Conservation (phyloP, 2,888 invertebrate genomes). For the Synergus japonicus region DNA sequence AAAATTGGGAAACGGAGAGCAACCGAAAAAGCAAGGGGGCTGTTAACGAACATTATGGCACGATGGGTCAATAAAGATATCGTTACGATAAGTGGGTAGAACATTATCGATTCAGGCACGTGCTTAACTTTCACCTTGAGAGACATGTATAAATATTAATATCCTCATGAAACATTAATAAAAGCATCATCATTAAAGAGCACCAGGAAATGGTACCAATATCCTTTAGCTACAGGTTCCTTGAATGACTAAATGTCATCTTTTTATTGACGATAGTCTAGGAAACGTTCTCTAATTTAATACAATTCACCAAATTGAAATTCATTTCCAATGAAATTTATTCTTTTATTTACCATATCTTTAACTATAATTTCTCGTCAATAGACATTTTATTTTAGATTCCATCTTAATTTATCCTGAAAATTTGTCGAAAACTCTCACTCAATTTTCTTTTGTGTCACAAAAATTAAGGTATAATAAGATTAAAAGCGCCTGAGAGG, state of each 20-base stretch:
- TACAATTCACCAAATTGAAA: no score
- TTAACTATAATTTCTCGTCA: no score
- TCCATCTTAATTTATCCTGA: no score
- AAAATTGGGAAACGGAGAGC: conserved; percentile 8
- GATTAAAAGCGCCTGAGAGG: neutral
- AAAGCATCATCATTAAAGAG: neutral
- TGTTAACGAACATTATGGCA: conserved; percentile 2
- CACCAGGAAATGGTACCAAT: neutral
- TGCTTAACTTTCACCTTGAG: neutral
- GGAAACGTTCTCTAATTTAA: no score
- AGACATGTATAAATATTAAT: neutral
- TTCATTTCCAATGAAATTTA: no score
- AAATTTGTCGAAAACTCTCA: neutral
- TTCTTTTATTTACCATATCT: no score
- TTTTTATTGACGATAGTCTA: neutral
- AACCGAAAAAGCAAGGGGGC: neutral
- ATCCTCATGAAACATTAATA: neutral
- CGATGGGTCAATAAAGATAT: conserved; percentile 8
- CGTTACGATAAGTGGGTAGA: neutral
- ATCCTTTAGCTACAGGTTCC: neutral
- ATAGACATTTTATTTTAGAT: no score
- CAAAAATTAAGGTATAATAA: neutral
- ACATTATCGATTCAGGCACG: conserved; percentile 1
- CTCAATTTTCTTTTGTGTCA: neutral
- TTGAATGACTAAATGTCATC: neutral